A percentile compares a stretch with the other conserved stretches of the same genome.
Conservation (phyloP, 2,888 invertebrate genomes). For the Lepetodrilus schrolli region DNA sequence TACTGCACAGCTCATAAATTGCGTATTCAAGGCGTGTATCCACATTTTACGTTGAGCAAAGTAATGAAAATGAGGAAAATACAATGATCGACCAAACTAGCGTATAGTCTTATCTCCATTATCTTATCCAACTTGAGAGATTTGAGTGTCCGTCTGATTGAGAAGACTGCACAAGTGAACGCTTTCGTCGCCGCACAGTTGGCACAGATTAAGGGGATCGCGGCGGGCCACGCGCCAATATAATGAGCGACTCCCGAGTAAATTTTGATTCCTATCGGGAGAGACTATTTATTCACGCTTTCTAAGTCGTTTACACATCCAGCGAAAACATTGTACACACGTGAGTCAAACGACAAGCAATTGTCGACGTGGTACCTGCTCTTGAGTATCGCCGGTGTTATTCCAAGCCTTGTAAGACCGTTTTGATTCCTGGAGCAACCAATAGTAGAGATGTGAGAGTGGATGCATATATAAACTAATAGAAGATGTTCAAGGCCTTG, state of each 20-base stretch:
- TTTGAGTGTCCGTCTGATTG: too few relatives aligned
- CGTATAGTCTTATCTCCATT: too few relatives aligned
- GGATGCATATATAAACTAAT: not conserved
- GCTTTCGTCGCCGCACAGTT: not conserved
- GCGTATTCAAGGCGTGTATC: too few relatives aligned
- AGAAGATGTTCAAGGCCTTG: not conserved
- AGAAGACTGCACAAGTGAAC: too few relatives aligned
- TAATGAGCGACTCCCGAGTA: not conserved
- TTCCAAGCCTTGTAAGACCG: not conserved
- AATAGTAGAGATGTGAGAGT: not conserved
- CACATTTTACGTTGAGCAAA: too few relatives aligned
- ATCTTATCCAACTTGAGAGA: too few relatives aligned
- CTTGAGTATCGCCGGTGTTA: not conserved
- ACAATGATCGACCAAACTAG: too few relatives aligned
- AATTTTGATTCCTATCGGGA: not conserved
- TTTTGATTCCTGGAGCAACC: not conserved
- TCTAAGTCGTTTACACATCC: slow-evolving; percentile 20
- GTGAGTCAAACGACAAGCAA: not conserved
- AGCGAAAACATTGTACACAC: not conserved
- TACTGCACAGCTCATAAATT: too few relatives aligned
- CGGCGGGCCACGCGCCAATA: slow-evolving; percentile 6
- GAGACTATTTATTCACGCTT: slow-evolving; percentile 14
- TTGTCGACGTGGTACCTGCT: not conserved
- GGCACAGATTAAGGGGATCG: slow-evolving; percentile 10
- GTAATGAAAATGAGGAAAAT: too few relatives aligned